phyloP scores from a whole-genome alignment of 2,888 invertebrate genomes.

The Thera obeliscata region DNA sequence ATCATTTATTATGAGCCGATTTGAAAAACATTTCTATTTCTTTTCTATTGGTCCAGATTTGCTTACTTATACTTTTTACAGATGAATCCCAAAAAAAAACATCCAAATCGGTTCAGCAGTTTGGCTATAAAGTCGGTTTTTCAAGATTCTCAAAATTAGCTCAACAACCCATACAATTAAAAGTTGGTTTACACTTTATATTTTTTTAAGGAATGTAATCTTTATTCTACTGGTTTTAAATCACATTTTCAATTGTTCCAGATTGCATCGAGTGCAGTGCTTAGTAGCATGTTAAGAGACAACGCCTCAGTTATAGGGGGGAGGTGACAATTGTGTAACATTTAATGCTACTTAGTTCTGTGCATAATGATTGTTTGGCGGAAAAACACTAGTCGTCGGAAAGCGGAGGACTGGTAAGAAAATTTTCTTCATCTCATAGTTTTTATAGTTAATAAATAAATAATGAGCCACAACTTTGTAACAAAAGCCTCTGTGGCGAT shows the following conservation, averaged over 20 bases:
- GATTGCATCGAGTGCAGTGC: slow-evolving; percentile 58
- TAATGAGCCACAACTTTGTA: no score
- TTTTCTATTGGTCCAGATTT: no score
- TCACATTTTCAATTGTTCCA: slow-evolving; percentile 50
- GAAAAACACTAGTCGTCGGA: slow-evolving; percentile 78
- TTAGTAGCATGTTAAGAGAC: slow-evolving; percentile 71
- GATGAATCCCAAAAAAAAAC: no score
- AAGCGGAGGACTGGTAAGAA: slow-evolving; percentile 70
- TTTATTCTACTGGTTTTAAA: not conserved
- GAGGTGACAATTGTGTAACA: slow-evolving; percentile 73
- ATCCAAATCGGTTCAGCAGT: no score
- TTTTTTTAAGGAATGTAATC: not conserved
- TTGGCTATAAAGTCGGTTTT: no score
- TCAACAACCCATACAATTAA: not conserved
- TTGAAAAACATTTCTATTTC: no score
- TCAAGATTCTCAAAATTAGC: not conserved
- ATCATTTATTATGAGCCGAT: no score
- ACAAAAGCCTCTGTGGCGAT: no score
- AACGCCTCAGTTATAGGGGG: slow-evolving; percentile 48
- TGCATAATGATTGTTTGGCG: slow-evolving; percentile 72
- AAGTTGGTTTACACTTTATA: not conserved
- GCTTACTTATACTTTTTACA: no score
- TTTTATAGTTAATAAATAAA: no score
- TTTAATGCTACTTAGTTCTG: slow-evolving; percentile 61
- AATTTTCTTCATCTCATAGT: not conserved